Base-by-base conservation (phyloP, 2,113 vertebrate genomes). In the Sclerurus mexicanus region DNA sequence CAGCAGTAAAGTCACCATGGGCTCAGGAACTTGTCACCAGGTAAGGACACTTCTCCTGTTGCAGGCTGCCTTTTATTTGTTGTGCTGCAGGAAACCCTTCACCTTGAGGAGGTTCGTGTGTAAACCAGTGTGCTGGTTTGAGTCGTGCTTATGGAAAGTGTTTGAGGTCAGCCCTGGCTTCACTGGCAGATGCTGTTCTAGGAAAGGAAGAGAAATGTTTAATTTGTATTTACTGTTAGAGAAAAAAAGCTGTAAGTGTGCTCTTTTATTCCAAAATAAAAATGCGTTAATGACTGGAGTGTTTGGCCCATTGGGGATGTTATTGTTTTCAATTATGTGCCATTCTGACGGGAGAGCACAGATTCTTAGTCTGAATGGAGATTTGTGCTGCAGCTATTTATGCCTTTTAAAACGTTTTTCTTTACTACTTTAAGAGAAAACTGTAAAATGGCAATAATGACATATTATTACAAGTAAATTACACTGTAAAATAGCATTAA, bases 381-480 rank as follows among this genome's bases (percentile, higher is more conserved):
- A 97, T 94, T 96, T 96, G 95, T 94, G 95, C 95, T 96, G 87
- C 96, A 97, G 96, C n/a, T 95, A 95, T 97, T 97, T 96, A 96
- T 95, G 96, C 97, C 93, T 97, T 98, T 97, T 97, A 96, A 98
- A 98, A 98, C 97, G 97, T 97, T 98, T 98, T 97, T 97, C 97
- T 98, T 97, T 98, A 98, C 97, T 98, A 97, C 97, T 98, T 98
- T 98, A 98, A 98, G 97, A 97, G 96, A 98, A 98, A 98, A 98
- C 97, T 97, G 95, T 97, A 98, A 98, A 98, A 98, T 96, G 96
- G 97, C 98, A 98, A 98, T 98, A 98, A 98, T 98, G 97, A 98
- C 98, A 98, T 98, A 98, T 98, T 98, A 98, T 98, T 98, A 98
- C 97, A 98, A 98, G 98, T 96, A 98, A 98, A 98, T 98, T 98